Conservation (phyloP, 1,140 invertebrate genomes). For the Macrobrachium rosenbergii region DNA sequence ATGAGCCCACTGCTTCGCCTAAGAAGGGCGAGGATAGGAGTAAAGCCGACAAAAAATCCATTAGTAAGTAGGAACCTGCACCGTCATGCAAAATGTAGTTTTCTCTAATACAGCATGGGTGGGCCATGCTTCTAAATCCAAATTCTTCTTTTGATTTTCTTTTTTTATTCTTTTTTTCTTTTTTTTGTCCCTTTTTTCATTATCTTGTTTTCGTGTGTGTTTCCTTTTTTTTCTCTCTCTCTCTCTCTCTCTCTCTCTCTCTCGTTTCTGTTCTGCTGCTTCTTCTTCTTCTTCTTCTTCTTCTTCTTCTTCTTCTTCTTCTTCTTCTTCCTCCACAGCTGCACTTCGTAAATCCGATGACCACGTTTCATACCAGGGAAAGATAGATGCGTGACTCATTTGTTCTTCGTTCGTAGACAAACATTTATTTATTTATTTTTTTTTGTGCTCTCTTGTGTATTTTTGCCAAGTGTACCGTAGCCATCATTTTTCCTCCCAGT, state of each 20-base stretch:
- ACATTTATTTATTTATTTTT: not conserved
- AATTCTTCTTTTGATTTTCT: slow-evolving; percentile 43
- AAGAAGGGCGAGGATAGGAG: slow-evolving; percentile 66
- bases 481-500: no score
- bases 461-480: not conserved
- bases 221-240: not conserved
- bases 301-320: slow-evolving; percentile 43
- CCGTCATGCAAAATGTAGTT: slow-evolving; percentile 44
- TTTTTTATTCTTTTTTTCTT: slow-evolving; percentile 52
- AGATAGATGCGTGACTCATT: not conserved
- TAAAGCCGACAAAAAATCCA: slow-evolving; percentile 65
- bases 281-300: slow-evolving; percentile 25
- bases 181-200: slow-evolving; percentile 10
- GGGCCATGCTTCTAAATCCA: no score
- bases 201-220: not conserved
- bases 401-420: not conserved
- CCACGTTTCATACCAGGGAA: slow-evolving; percentile 50
- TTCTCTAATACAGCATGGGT: no score
- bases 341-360: slow-evolving; percentile 62
- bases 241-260: not conserved
- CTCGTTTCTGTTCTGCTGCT: not conserved
- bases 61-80: slow-evolving; percentile 65
- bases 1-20: slow-evolving; percentile 66
- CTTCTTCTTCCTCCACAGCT: slow-evolving; percentile 38
- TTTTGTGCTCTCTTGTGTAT: not conserved